Conservation (phyloP, 2,888 invertebrate genomes). For the Harmothoe impar region DNA sequence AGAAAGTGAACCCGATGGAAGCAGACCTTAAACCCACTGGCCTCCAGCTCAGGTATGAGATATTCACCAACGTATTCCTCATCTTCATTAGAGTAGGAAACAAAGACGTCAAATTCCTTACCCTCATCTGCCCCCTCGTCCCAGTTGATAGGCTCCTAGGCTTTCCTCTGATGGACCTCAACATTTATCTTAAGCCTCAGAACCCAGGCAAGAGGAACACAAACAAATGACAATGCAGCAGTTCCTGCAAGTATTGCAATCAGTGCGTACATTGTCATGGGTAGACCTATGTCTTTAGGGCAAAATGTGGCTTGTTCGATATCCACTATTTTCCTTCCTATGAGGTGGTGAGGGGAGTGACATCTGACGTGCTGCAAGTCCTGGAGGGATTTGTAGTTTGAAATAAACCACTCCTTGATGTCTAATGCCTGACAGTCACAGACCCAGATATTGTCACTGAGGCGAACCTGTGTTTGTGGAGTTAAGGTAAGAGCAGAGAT, state of each 20-base stretch:
- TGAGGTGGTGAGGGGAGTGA: not conserved
- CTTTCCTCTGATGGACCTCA: constrained; percentile 48
- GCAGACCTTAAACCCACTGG: constrained; percentile 69
- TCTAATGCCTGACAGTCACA: not conserved
- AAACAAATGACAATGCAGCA: not conserved
- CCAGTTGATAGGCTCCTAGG: constrained; percentile 63
- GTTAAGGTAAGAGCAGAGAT: not conserved
- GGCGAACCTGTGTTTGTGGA: not conserved
- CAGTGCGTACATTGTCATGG: not conserved
- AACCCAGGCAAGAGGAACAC: not conserved
- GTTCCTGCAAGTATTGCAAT: not conserved
- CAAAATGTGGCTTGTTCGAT: not conserved
- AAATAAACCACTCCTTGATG: not conserved
- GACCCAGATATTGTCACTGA: not conserved
- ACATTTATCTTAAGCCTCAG: not conserved
- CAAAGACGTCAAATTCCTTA: constrained; percentile 72
- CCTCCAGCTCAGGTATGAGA: constrained; percentile 68
- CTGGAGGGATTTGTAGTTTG: not conserved
- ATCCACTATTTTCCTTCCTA: not conserved
- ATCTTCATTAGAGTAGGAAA: constrained; percentile 69
- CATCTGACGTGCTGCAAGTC: not conserved
- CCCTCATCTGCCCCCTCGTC: constrained; percentile 61
- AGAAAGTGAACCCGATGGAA: constrained; percentile 72
- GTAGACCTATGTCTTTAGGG: not conserved
- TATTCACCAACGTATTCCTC: constrained; percentile 42